Evolutionary conservation across 2,888 invertebrate species (phyloP), one percentile per base, ranked within the genome.

Genomic region (Thereva unica): DNA sequence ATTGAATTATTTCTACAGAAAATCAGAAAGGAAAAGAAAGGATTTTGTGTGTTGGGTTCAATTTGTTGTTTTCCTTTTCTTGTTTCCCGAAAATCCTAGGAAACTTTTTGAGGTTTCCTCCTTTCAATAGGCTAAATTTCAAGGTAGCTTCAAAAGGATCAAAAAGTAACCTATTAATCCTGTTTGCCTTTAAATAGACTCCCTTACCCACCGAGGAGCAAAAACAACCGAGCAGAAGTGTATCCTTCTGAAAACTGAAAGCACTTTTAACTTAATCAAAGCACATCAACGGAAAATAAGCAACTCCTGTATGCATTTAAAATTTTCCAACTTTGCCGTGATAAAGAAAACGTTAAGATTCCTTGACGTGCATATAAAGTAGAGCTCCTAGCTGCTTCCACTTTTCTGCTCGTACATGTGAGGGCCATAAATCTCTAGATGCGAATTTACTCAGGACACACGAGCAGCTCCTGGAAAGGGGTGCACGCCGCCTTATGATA

Each of bases 341-440:
- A 6, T 10, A 47, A 59, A 47, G 47, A 38, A 59, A 61, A 8
- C 41, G 41, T 34, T 50, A 61, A 61, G 61, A 61, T 61, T 40
- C 50, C 61, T 61, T 61, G 61, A 49, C 50, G 50, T 61, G 61
- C 61, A 61, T 49, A 50, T 61, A 61, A 61, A 61, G 50, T 61
- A 61, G 41, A 45, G 61, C 40, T 50, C 38, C 50, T 41, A 41
- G 41, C 12, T 34, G 61, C 41, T 61, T 50, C 41, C 40, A 37
- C 40, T 44, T 12, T 23, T 50, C 50, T 61, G 23, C 23, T 23
- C 23, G 23, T 23, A 23, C 50, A 50, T 61, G 61, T 50, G 49
- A 23, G 37, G 40, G 34, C 12, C 40, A 61, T 61, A 61, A 61
- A 61, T 61, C 61, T 50, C 61, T 23, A 7, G 61, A 61, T 61